phyloP scores from a whole-genome alignment of 2,888 invertebrate genomes.

The Perizoma flavofasciatum region DNA sequence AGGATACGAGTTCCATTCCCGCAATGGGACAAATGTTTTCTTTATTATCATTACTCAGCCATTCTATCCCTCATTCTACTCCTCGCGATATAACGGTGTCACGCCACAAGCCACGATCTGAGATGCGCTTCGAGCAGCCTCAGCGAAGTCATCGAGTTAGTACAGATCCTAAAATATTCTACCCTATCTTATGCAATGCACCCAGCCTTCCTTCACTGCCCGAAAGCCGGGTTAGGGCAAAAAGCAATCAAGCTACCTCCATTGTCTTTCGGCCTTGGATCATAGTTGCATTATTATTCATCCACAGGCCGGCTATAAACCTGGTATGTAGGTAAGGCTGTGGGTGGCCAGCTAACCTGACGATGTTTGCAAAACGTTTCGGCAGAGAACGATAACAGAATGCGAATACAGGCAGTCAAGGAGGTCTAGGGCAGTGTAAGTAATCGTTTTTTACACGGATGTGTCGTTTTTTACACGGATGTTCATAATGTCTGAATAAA shows the following conservation, averaged over 20 bases:
- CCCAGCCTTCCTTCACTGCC: slow-evolving; percentile 24
- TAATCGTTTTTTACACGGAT: slow-evolving; percentile 23
- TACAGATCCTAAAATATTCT: not conserved
- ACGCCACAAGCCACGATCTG: too few species aligned
- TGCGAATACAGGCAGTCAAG: slow-evolving; percentile 49
- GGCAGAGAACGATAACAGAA: slow-evolving; percentile 54
- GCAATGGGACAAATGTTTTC: too few species aligned
- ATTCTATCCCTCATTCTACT: too few species aligned
- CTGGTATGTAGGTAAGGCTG: slow-evolving; percentile 59
- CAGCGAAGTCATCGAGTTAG: too few species aligned
- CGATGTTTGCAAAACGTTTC: slow-evolving; percentile 56
- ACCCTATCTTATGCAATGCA: slow-evolving; percentile 25
- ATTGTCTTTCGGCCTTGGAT: slow-evolving; percentile 63
- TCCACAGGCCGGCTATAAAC: slow-evolving; percentile 54
- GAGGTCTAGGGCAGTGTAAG: slow-evolving; percentile 35
- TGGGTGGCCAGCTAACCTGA: slow-evolving; percentile 66
- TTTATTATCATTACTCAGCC: too few species aligned
- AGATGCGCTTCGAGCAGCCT: too few species aligned
- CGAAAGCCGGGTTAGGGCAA: slow-evolving; percentile 48
- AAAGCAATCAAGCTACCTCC: slow-evolving; percentile 64
- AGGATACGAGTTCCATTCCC: too few species aligned
- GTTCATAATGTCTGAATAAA: too few species aligned
- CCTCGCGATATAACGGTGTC: too few species aligned
- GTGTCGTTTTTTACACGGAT: not conserved
- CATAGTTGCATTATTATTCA: slow-evolving; percentile 69